Percentiles rank a stretch among this genome's conserved stretches.
phyloP scores from a whole-genome alignment of 2,113 vertebrate species.

The Illadopsis cleaveri region DNA sequence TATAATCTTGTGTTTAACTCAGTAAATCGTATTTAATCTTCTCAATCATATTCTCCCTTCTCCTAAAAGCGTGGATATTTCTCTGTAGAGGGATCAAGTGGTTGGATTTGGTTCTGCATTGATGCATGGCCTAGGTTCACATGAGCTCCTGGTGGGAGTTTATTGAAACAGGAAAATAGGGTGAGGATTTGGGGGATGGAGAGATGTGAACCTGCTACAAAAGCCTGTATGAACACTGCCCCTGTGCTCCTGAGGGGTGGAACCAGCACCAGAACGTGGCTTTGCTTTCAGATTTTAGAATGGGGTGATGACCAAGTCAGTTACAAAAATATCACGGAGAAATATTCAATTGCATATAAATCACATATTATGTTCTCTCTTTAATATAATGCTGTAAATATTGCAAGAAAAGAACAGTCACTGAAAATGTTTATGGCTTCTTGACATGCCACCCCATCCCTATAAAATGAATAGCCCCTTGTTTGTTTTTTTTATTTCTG shows the following conservation, averaged over 20 bases:
- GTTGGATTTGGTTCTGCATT: not conserved
- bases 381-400: not conserved
- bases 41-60: not conserved
- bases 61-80: rapidly evolving
- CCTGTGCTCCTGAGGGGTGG: not conserved
- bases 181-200: not conserved
- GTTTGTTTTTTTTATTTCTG: not conserved
- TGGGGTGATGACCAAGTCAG: not conserved
- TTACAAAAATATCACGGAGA: not conserved
- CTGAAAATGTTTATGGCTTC: not conserved
- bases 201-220: not conserved
- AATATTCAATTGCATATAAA: not conserved
- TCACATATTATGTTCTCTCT: not conserved
- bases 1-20: not conserved
- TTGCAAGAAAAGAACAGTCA: not conserved
- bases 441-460: not conserved
- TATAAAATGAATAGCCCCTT: not conserved
- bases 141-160: not conserved
- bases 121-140: rapidly evolving
- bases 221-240: not conserved
- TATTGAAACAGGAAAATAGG: rapidly evolving
- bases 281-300: not conserved
- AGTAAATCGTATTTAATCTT: not conserved
- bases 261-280: rapidly evolving
- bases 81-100: not conserved